Percentiles rank a stretch among this genome's conserved stretches.
Evolutionary conservation across 2,113 vertebrate genomes (phyloP).

Genomic region (Indicator maculatus): DNA sequence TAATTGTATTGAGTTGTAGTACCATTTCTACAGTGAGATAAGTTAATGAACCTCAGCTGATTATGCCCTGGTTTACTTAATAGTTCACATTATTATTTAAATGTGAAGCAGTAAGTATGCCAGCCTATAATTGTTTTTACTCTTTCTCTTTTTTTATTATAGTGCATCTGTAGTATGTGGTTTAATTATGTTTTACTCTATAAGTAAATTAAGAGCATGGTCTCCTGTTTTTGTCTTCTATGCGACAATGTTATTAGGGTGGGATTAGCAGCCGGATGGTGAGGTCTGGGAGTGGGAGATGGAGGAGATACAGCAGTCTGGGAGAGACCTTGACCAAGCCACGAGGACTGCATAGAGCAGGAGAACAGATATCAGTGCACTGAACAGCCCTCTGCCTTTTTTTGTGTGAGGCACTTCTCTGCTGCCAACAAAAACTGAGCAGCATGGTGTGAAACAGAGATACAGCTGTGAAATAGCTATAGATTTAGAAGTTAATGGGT

Average conservation of each 20-base stretch:
- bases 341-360: not conserved
- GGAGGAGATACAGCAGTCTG: not conserved
- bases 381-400: not conserved
- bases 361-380: not conserved
- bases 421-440: not conserved
- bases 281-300: not conserved
- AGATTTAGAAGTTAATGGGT: conserved; percentile 40
- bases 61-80: conserved; percentile 72
- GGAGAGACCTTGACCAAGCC: not conserved
- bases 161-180: conserved; percentile 46
- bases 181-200: conserved; percentile 66
- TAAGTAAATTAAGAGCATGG: conserved; percentile 51
- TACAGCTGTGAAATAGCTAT: conserved; percentile 15
- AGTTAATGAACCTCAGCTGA: conserved; percentile 73
- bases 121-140: conserved; percentile 64
- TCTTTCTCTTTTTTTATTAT: conserved; percentile 61
- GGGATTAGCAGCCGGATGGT: not conserved
- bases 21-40: conserved; percentile 61
- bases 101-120: conserved; percentile 66
- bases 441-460: not conserved
- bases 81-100: conserved; percentile 74
- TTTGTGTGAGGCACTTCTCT: not conserved
- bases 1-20: conserved; percentile 69
- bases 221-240: not conserved
- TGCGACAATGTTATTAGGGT: not conserved